These are phyloP conservation scores for Xiphorhynchus erythropygius DNA, from an alignment of 2,797 vertebrate species.

Conservation along the genomic window DNA sequence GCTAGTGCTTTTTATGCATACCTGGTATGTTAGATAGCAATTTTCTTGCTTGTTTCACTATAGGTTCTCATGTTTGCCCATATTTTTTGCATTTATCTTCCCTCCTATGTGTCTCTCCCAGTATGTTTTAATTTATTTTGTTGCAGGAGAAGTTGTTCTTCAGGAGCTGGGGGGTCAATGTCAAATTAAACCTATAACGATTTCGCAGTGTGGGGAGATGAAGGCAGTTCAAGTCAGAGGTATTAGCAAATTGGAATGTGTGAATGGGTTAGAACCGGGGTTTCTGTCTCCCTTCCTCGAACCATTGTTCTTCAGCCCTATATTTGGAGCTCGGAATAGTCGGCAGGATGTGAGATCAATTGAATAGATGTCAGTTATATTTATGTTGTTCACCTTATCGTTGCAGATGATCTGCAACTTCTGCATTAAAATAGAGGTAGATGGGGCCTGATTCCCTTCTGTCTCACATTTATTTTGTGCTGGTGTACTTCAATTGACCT, in stretches of 20 bases:
- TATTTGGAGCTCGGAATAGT: conserved; percentile 23
- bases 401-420: conserved; percentile 44
- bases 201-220: not conserved
- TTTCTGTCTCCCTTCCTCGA: conserved; percentile 28
- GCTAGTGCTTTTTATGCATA: not conserved
- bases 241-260: not conserved
- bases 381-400: conserved; percentile 27
- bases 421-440: conserved; percentile 26
- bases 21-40: not conserved
- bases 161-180: not conserved
- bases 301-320: conserved; percentile 40
- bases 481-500: conserved; percentile 16
- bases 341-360: conserved; percentile 44
- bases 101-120: not conserved
- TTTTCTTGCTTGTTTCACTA: not conserved
- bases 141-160: not conserved
- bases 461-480: not conserved
- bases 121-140: not conserved
- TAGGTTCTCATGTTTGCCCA: not conserved
- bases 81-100: not conserved
- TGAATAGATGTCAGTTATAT: conserved; percentile 45
- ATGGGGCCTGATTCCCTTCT: not conserved
- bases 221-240: not conserved
- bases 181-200: not conserved
- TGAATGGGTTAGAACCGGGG: not conserved